A percentile compares a stretch with the other conserved stretches of the same genome.
Evolutionary conservation across 2,113 vertebrate species (phyloP).

Genomic region (Cathartes aura): DNA sequence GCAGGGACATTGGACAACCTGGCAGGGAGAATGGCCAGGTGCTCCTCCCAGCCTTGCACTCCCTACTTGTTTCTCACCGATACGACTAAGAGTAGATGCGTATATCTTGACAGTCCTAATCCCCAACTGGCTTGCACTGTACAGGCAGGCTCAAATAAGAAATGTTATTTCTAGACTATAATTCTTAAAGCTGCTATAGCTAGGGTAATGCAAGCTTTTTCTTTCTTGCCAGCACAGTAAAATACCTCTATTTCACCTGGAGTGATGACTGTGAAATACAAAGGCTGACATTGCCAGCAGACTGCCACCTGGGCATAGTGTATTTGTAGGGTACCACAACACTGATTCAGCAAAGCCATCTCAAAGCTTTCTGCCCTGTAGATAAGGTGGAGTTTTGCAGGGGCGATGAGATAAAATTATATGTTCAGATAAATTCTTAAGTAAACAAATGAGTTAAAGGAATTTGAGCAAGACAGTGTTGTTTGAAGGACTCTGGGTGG

Average conservation of each 20-base stretch:
- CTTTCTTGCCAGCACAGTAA: background rate
- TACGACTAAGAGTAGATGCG: no score
- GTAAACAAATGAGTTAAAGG: background rate
- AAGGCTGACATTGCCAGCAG: background rate
- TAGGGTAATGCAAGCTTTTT: background rate
- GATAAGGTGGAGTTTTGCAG: background rate
- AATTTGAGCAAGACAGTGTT: background rate
- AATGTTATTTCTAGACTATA: background rate
- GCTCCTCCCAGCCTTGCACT: background rate
- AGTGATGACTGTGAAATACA: background rate
- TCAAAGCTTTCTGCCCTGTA: background rate
- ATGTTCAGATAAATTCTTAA: background rate
- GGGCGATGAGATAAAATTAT: background rate
- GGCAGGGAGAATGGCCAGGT: background rate
- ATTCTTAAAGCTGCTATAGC: background rate
- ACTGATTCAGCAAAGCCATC: background rate
- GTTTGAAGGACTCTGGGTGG: background rate
- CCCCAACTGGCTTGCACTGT: background rate
- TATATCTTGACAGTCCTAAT: background rate
- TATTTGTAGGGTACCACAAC: background rate
- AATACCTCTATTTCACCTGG: background rate
- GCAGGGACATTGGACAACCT: background rate
- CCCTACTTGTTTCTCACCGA: background rate
- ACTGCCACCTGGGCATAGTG: background rate
- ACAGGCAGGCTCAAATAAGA: background rate